These are phyloP conservation scores for Erpornis zantholeuca DNA, from an alignment of 2,113 vertebrate genomes.

Conservation along the genomic window DNA sequence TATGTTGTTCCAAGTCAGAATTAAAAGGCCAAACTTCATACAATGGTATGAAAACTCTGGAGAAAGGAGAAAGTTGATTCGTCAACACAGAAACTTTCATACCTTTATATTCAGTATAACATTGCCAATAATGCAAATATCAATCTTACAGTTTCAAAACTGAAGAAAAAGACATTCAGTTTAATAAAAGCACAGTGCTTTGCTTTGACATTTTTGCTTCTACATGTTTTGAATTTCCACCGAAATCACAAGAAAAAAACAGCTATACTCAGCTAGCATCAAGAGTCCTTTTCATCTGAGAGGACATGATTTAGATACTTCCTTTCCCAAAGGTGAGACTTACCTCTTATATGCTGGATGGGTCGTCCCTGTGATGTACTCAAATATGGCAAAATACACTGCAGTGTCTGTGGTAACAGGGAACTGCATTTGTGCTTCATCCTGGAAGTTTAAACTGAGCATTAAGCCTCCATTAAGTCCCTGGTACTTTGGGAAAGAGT, in stretches of 20 bases:
- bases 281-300: background rate
- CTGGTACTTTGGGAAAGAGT: background rate
- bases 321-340: background rate
- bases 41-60: background rate
- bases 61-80: background rate
- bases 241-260: background rate
- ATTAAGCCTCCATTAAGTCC: background rate
- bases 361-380: fast-evolving
- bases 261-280: background rate
- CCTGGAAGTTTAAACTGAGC: background rate
- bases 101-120: background rate
- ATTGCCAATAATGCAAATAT: background rate
- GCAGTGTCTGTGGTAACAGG: background rate
- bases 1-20: background rate
- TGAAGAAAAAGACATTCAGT: background rate
- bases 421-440: background rate
- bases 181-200: background rate
- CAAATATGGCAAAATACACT: background rate
- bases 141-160: background rate
- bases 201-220: background rate
- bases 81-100: background rate
- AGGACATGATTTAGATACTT: background rate
- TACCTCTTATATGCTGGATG: background rate
- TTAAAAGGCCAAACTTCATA: background rate
- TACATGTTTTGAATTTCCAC: background rate